phyloP scores from a whole-genome alignment of 2,888 invertebrate genomes.

The Tholera decimalis region DNA sequence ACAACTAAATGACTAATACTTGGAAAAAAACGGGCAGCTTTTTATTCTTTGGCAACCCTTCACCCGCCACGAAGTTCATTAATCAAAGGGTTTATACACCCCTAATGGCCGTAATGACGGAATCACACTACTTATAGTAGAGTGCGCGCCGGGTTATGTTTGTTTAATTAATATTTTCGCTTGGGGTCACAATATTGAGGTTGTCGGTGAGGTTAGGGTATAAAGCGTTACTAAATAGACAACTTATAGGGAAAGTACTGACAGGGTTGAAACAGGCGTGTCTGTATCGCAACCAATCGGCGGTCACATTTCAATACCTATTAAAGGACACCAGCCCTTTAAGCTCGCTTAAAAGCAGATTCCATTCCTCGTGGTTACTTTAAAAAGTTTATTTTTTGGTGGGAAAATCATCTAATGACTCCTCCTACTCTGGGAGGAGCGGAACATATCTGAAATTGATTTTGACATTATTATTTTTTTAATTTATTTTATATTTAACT shows the following conservation, averaged over 20 bases:
- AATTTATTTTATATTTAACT: too few species aligned
- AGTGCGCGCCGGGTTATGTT: conserved; percentile 54
- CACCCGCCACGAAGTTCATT: conserved; percentile 56
- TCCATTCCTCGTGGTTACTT: too few species aligned
- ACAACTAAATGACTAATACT: conserved; percentile 45
- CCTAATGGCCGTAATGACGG: conserved; percentile 64
- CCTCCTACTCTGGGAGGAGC: too few species aligned
- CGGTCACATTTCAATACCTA: too few species aligned
- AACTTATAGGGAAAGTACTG: conserved; percentile 24
- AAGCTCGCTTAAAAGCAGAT: too few species aligned
- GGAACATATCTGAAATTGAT: too few species aligned
- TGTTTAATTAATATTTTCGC: conserved; percentile 64
- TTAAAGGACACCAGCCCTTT: too few species aligned
- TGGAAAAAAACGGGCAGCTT: conserved; percentile 48
- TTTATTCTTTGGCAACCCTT: conserved; percentile 66
- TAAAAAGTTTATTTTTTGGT: too few species aligned
- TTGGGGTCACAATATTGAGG: conserved; percentile 58
- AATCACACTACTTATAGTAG: conserved; percentile 48
- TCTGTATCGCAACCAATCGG: neutral
- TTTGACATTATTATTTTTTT: too few species aligned
- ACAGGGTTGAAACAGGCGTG: neutral
- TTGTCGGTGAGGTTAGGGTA: conserved; percentile 46
- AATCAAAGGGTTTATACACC: conserved; percentile 66
- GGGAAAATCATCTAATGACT: too few species aligned
- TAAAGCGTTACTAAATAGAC: conserved; percentile 26